Percentiles rank a stretch among this genome's conserved stretches.
These are phyloP conservation scores for Gerris lacustris DNA, from an alignment of 2,888 invertebrate species.

Conservation along the genomic window DNA sequence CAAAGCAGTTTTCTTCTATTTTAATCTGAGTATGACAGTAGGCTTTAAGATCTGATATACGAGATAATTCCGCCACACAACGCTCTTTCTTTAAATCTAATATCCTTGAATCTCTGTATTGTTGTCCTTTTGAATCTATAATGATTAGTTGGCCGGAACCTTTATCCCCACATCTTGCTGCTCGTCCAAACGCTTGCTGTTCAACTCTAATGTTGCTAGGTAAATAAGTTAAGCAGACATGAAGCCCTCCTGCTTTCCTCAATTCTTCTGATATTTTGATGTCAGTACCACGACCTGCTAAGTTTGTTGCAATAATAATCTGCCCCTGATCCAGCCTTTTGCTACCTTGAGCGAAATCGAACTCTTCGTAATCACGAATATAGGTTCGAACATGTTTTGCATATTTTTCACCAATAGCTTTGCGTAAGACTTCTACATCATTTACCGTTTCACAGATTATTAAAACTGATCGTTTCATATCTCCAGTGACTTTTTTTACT, in stretches of 20 bases:
- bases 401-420: slow-evolving; percentile 1
- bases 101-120: slow-evolving; percentile 18
- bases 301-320: slow-evolving; percentile 36
- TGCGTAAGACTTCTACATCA: slow-evolving; percentile 27
- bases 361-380: slow-evolving; percentile 26
- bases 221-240: slow-evolving; percentile 36
- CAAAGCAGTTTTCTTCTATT: slow-evolving; percentile 29
- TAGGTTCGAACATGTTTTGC: slow-evolving; percentile 19
- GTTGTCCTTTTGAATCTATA: not conserved
- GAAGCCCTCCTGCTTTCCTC: slow-evolving; percentile 34
- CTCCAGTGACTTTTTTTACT: not conserved
- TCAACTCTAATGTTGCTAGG: slow-evolving; percentile 36
- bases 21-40: slow-evolving; percentile 28
- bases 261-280: slow-evolving; percentile 32
- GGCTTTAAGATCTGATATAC: slow-evolving; percentile 29
- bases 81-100: slow-evolving; percentile 27
- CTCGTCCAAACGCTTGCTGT: slow-evolving; percentile 37
- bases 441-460: slow-evolving; percentile 31
- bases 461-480: slow-evolving; percentile 31
- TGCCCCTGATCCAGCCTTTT: slow-evolving; percentile 22
- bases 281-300: slow-evolving; percentile 37
- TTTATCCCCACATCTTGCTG: slow-evolving; percentile 35
- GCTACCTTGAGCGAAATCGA: slow-evolving; percentile 2
- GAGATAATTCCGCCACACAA: slow-evolving; percentile 26
- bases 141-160: slow-evolving; percentile 34